These are phyloP conservation scores for Nomada ferruginata DNA, from an alignment of 2,888 invertebrate species.

Conservation along the genomic window DNA sequence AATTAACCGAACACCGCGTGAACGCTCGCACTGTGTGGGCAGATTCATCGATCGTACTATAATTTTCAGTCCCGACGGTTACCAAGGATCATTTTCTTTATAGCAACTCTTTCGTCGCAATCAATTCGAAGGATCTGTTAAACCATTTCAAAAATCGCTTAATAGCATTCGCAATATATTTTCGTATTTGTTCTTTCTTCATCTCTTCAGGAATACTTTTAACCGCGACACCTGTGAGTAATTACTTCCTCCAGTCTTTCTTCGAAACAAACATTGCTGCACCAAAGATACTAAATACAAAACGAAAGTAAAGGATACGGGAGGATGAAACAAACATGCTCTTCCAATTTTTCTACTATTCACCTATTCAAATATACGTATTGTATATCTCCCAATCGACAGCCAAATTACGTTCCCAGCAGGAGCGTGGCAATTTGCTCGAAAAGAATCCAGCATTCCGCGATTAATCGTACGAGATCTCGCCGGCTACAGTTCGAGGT, in stretches of 20 bases:
- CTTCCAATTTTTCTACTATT: too few species aligned
- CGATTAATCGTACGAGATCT: constrained; percentile 36
- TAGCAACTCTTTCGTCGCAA: neutral
- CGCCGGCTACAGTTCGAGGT: neutral
- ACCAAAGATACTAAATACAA: too few species aligned
- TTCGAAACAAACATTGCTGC: too few species aligned
- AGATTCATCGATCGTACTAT: neutral
- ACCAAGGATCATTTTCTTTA: neutral
- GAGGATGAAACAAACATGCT: too few species aligned
- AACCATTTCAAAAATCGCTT: too few species aligned
- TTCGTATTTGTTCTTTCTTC: too few species aligned
- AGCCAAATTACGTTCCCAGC: constrained; percentile 16
- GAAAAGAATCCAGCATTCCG: constrained; percentile 19
- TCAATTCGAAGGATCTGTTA: too few species aligned
- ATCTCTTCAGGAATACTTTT: too few species aligned
- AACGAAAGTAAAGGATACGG: too few species aligned
- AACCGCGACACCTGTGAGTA: too few species aligned
- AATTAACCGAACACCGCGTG: constrained; percentile 42
- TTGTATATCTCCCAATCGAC: constrained; percentile 11
- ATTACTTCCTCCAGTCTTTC: too few species aligned
- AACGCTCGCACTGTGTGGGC: neutral
- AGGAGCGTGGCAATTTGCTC: constrained; percentile 40
- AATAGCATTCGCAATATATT: too few species aligned
- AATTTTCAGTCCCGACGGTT: neutral
- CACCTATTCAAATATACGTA: constrained; percentile 30